phyloP scores from a whole-genome alignment of 1,140 invertebrate genomes.

The Bathynomus jamesi region DNA sequence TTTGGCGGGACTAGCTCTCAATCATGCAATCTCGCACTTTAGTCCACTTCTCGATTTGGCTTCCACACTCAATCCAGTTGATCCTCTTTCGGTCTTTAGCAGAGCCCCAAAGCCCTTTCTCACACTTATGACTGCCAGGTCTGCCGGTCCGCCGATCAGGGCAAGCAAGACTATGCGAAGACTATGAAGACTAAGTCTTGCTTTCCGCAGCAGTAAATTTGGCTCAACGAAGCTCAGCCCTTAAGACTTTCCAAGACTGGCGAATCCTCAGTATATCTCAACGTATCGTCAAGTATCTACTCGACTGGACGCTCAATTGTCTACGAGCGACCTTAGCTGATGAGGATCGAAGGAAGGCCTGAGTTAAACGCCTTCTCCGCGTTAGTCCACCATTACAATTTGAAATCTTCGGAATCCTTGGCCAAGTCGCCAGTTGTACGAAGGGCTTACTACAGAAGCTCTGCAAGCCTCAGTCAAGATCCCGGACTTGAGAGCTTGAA shows the following conservation, averaged over 20 bases:
- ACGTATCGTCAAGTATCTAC: neutral
- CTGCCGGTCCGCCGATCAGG: no score
- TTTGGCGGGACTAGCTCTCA: no score
- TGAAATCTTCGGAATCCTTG: slow-evolving; percentile 21
- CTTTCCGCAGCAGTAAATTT: no score
- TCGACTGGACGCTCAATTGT: neutral
- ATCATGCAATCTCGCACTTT: no score
- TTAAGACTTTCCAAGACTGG: no score
- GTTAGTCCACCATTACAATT: neutral
- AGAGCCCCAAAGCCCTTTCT: no score
- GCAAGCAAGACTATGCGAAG: no score
- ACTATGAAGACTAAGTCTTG: no score
- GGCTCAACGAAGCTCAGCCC: no score
- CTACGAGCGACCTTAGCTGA: neutral
- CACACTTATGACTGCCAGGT: no score
- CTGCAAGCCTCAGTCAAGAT: slow-evolving; percentile 14
- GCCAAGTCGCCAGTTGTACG: slow-evolving; percentile 27
- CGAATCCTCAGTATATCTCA: neutral
- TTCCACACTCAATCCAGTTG: neutral
- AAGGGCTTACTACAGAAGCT: slow-evolving; percentile 25
- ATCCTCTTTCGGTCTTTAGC: no score
- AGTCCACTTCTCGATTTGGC: no score
- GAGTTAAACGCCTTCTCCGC: neutral
- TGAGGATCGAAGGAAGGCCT: neutral
- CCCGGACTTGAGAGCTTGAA: slow-evolving; percentile 4